Conservation (phyloP, 1,140 invertebrate genomes). For the Zophobas morio region DNA sequence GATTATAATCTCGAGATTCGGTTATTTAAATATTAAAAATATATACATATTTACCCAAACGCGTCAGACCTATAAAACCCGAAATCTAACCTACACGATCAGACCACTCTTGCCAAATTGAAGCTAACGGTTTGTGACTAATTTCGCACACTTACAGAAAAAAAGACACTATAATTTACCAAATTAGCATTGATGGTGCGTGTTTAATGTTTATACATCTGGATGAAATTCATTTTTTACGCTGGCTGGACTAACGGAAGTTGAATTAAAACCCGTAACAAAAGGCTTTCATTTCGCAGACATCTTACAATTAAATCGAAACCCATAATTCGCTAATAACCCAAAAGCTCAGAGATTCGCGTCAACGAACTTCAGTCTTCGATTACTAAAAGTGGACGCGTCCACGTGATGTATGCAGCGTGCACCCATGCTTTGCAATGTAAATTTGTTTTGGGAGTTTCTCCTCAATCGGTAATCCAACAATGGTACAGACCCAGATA, state of each 20-base stretch:
- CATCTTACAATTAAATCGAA: background rate
- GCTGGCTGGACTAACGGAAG: constrained; percentile 16
- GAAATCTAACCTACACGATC: too few relatives aligned
- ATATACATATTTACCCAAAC: too few relatives aligned
- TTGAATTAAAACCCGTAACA: constrained; percentile 15
- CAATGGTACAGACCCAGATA: constrained; percentile 23
- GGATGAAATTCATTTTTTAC: constrained; percentile 26
- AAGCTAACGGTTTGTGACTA: constrained; percentile 1
- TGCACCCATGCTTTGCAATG: constrained; percentile 12
- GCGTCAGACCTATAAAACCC: too few relatives aligned
- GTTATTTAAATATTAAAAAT: too few relatives aligned
- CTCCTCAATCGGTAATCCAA: constrained; percentile 8
- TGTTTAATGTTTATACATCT: constrained; percentile 11
- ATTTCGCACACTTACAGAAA: background rate
- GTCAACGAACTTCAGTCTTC: background rate
- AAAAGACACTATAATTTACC: constrained; percentile 26
- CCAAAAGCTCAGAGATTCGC: background rate
- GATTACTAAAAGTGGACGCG: constrained; percentile 1
- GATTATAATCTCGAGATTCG: too few relatives aligned
- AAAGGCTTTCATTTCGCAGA: background rate
- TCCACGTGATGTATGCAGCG: constrained; percentile 2
- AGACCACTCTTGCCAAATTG: background rate
- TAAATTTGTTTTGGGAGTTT: constrained; percentile 18
- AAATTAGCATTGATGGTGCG: constrained; percentile 20
- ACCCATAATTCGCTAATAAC: background rate